A percentile compares a stretch with the other conserved stretches of the same genome.
Evolutionary conservation across 2,113 vertebrate species (phyloP).

Genomic region (Miniopterus natalensis): DNA sequence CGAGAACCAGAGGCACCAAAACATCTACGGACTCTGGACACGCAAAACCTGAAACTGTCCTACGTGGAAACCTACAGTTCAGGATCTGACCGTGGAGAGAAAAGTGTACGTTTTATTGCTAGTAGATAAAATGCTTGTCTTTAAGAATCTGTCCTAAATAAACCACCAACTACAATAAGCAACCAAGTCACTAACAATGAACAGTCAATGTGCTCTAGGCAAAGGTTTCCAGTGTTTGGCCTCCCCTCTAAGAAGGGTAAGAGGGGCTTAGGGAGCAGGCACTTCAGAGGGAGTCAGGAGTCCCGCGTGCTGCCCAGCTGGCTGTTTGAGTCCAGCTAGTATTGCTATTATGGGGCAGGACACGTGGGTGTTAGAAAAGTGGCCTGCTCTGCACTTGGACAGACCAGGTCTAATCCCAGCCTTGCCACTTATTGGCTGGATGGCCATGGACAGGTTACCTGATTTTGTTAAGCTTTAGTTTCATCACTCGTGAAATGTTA

Average conservation of each 20-base stretch:
- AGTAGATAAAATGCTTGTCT: not conserved
- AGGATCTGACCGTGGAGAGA: not conserved
- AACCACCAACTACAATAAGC: not conserved
- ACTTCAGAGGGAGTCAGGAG: not conserved
- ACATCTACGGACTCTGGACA: accelerated
- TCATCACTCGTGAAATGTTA: not conserved
- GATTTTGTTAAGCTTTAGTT: not conserved
- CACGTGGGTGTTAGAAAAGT: not conserved
- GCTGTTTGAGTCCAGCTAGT: not conserved
- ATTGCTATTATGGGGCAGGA: not conserved
- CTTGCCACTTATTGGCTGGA: too few relatives aligned
- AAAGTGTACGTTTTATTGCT: not conserved
- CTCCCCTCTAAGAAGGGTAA: not conserved
- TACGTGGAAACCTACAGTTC: not conserved
- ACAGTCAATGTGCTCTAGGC: not conserved
- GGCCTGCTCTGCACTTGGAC: not conserved
- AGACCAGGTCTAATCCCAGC: not conserved
- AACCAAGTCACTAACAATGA: not conserved
- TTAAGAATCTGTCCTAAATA: not conserved
- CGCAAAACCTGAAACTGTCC: not conserved
- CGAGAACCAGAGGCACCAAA: accelerated
- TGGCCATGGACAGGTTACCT: not conserved
- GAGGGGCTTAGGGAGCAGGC: not conserved
- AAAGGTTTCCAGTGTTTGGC: not conserved
- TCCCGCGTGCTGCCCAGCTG: not conserved